These are phyloP conservation scores for Crotophaga sulcirostris DNA, from an alignment of 2,113 vertebrate genomes.

Conservation along the genomic window DNA sequence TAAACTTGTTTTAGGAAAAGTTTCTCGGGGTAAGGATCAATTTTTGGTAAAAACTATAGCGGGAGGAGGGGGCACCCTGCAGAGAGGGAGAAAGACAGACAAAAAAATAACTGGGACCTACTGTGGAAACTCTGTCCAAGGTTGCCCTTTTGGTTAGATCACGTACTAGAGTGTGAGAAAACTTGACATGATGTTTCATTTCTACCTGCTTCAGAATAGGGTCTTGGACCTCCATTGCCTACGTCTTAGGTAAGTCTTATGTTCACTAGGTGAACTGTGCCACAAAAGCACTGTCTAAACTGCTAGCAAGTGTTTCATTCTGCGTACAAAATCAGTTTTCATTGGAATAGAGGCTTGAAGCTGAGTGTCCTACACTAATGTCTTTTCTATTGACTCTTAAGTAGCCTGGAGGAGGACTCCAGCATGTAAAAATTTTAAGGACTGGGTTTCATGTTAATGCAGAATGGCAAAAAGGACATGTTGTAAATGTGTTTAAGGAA, in stretches of 20 bases:
- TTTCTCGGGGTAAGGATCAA: neutral
- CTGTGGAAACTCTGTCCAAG: neutral
- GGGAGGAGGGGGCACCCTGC: neutral
- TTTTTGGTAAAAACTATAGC: constrained; percentile 3
- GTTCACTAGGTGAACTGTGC: neutral
- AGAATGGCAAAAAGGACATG: neutral
- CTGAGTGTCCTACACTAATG: neutral
- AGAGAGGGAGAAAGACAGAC: neutral
- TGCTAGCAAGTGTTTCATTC: neutral
- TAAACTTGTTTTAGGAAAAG: neutral
- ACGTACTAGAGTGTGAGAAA: neutral
- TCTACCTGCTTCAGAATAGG: neutral
- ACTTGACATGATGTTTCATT: neutral
- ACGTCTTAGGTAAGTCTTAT: neutral
- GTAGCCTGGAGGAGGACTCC: neutral
- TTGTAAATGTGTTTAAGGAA: neutral
- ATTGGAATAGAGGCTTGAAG: neutral
- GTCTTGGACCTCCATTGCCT: neutral
- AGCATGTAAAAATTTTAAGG: neutral
- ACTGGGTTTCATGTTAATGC: neutral
- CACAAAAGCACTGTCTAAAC: neutral
- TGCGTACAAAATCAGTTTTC: neutral
- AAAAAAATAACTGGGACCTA: neutral
- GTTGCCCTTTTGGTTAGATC: neutral
- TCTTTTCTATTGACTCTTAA: neutral